Percentiles rank a stretch among this genome's conserved stretches.
Conservation (phyloP, 2,113 vertebrate species). For the Brachyhypopomus occidentalis region DNA sequence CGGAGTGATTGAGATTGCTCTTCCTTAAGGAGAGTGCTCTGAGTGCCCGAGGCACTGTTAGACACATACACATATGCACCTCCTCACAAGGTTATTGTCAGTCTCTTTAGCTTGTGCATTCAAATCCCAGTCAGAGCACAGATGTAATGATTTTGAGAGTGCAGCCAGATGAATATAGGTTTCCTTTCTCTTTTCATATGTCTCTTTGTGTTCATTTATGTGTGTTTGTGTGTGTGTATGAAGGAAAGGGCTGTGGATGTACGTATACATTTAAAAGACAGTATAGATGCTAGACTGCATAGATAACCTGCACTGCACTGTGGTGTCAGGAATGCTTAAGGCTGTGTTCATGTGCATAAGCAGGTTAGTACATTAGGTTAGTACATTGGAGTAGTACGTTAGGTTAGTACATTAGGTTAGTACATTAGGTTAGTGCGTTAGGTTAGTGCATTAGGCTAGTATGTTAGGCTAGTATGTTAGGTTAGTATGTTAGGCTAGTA, state of each 20-base stretch:
- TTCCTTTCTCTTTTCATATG: background rate
- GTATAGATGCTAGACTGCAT: background rate
- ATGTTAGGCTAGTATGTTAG: too few species aligned
- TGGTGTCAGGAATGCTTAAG: too few species aligned
- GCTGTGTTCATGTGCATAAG: too few species aligned
- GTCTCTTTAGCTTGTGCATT: constrained; percentile 10
- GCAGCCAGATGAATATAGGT: background rate
- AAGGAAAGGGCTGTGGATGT: constrained; percentile 4
- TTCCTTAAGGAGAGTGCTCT: constrained; percentile 15
- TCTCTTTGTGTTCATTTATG: background rate
- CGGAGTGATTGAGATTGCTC: constrained; percentile 4
- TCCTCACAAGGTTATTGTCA: too few species aligned
- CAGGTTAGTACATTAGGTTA: too few species aligned
- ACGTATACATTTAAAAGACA: background rate
- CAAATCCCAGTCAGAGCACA: background rate
- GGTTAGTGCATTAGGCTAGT: too few species aligned
- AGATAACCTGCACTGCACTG: too few species aligned
- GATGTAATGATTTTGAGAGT: constrained; percentile 14
- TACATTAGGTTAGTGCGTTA: too few species aligned
- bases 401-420: too few species aligned
- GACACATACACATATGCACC: constrained; percentile 23
- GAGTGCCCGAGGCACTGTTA: constrained; percentile 26
- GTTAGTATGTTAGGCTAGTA: too few species aligned
- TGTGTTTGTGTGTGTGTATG: background rate
- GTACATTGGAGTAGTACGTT: too few species aligned